phyloP scores from a whole-genome alignment of 2,113 vertebrate species.

The Rattus norvegicus region DNA sequence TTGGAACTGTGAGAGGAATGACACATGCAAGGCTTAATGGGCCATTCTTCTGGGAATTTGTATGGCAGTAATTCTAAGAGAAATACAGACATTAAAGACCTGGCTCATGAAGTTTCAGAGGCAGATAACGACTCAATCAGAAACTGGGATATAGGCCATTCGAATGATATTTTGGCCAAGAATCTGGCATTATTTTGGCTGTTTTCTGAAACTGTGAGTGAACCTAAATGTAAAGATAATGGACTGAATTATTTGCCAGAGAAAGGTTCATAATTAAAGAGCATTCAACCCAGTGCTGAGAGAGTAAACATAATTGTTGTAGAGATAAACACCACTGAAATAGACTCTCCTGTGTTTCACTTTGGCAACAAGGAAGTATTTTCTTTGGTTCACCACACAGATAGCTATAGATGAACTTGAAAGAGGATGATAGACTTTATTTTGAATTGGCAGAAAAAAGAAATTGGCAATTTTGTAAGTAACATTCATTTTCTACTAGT shows the following conservation, averaged over 20 bases:
- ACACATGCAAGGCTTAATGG: background rate
- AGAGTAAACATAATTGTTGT: background rate
- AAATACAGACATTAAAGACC: background rate
- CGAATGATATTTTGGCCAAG: background rate
- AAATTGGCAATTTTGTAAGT: background rate
- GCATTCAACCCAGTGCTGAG: background rate
- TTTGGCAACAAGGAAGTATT: background rate
- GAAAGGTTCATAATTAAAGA: background rate
- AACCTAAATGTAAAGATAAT: background rate
- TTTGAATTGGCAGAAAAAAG: background rate
- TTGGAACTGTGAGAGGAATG: background rate
- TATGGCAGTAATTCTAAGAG: background rate
- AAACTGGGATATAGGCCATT: background rate
- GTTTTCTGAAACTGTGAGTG: background rate
- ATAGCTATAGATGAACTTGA: background rate
- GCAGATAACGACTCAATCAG: background rate
- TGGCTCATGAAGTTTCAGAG: background rate
- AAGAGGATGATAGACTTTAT: background rate
- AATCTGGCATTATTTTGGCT: background rate
- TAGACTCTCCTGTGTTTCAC: background rate
- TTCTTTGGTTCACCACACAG: background rate
- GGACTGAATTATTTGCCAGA: background rate
- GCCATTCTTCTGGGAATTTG: background rate
- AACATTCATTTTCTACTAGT: background rate
- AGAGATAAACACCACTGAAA: background rate